phyloP scores from a whole-genome alignment of 2,113 vertebrate genomes.

The Xiphias gladius region DNA sequence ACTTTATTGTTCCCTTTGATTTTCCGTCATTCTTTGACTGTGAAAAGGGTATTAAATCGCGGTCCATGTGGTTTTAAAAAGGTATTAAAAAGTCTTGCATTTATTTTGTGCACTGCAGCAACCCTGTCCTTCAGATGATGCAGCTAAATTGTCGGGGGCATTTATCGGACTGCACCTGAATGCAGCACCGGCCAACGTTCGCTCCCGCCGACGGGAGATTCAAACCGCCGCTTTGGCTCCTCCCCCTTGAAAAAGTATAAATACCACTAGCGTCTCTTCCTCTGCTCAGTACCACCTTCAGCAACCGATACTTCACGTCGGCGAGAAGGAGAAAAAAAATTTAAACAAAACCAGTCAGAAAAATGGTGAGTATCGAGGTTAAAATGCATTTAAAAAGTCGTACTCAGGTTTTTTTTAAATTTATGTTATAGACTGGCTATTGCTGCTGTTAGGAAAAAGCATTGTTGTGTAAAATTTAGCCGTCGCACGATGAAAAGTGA shows the following conservation, averaged over 20 bases:
- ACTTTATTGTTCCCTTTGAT: too few species aligned
- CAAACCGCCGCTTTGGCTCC: background rate
- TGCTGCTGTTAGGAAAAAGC: background rate
- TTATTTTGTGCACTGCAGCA: background rate
- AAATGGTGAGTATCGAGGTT: constrained; percentile 66
- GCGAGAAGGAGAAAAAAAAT: constrained; percentile 58
- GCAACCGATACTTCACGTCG: constrained; percentile 73
- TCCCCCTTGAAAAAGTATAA: constrained; percentile 26
- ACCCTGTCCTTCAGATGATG: background rate
- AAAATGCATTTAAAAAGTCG: accelerated
- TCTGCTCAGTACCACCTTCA: constrained; percentile 45
- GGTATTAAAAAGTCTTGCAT: too few species aligned
- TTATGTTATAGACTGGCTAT: accelerated
- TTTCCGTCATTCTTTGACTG: too few species aligned
- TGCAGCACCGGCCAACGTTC: background rate
- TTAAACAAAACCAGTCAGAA: too few species aligned
- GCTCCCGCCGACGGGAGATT: constrained; percentile 48
- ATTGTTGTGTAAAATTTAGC: background rate
- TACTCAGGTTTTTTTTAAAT: accelerated
- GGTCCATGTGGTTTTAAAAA: too few species aligned
- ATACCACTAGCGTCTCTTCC: accelerated
- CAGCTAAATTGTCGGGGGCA: background rate
- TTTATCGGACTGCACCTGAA: background rate
- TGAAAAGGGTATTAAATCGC: too few species aligned
- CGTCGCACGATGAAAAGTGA: background rate